Percentiles rank a stretch among this genome's conserved stretches.
Evolutionary conservation across 2,797 vertebrate genomes (phyloP).

Genomic region (Coracias cyanogaster): DNA sequence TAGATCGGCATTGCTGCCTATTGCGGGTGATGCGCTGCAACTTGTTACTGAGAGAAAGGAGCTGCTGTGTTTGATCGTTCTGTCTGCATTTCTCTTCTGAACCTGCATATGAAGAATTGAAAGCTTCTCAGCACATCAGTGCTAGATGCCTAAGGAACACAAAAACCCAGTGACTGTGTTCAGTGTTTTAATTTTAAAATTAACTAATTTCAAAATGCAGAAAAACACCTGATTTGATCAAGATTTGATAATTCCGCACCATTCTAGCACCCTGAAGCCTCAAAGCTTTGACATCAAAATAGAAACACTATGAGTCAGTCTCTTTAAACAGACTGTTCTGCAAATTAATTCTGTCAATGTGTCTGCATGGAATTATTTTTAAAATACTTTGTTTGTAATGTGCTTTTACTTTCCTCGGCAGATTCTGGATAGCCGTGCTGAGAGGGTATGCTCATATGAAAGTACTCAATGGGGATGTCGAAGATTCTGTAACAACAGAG

Average conservation of each 20-base stretch:
- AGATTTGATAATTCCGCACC: background rate
- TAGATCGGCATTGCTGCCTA: rapidly evolving
- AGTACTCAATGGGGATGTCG: rapidly evolving
- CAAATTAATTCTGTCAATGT: background rate
- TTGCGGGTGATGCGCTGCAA: background rate
- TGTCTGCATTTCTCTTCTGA: background rate
- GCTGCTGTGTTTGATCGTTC: background rate
- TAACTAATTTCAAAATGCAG: background rate
- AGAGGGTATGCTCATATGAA: background rate
- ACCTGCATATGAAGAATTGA: background rate
- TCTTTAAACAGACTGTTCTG: background rate
- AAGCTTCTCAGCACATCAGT: background rate
- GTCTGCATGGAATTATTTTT: background rate
- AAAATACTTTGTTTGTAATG: background rate
- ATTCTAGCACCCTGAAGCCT: background rate
- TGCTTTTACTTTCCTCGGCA: background rate
- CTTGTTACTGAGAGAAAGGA: background rate
- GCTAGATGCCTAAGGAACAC: background rate
- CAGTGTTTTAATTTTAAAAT: background rate
- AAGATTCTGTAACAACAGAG: background rate
- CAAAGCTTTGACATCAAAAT: background rate
- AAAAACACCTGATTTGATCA: background rate
- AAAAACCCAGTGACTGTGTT: background rate
- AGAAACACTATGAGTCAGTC: background rate
- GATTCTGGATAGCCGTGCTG: background rate